Conservation (phyloP, 2,113 vertebrate species). For the Sinocyclocheilus anshuiensis region DNA sequence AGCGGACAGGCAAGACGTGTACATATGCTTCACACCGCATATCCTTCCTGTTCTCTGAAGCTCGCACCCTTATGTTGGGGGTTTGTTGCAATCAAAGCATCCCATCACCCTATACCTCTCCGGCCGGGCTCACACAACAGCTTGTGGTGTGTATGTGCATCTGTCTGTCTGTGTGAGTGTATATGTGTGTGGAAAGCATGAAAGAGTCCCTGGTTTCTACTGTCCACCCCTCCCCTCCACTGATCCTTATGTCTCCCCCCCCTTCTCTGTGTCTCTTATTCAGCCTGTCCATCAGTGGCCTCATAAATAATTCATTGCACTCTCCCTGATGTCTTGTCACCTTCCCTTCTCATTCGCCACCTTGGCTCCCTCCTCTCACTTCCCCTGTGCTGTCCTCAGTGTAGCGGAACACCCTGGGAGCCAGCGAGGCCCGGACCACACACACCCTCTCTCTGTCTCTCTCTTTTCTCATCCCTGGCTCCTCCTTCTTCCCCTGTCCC, state of each 20-base stretch:
- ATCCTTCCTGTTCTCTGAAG: conserved; percentile 3
- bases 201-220: conserved; percentile 38
- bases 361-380: conserved; percentile 61
- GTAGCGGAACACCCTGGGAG: conserved; percentile 60
- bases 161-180: conserved; percentile 35
- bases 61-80: not conserved
- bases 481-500: conserved; percentile 39
- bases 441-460: conserved; percentile 44
- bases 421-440: conserved; percentile 58
- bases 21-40: conserved; percentile 49
- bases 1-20: conserved; percentile 51
- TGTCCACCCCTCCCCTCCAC: conserved; percentile 35
- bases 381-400: conserved; percentile 51
- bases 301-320: conserved; percentile 69
- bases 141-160: conserved; percentile 5
- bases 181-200: conserved; percentile 19
- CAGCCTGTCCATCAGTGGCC: conserved; percentile 65
- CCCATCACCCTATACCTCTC: conserved; percentile 15
- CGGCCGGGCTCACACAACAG: not conserved
- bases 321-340: conserved; percentile 66
- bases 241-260: conserved; percentile 43
- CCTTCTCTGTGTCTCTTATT: conserved; percentile 57
- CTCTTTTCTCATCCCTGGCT: conserved; percentile 31
- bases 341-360: conserved; percentile 67
- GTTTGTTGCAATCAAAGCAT: conserved; percentile 33